A percentile compares a stretch with the other conserved stretches of the same genome.
phyloP scores from a whole-genome alignment of 2,113 vertebrate genomes.

The Oncorhynchus keta region DNA sequence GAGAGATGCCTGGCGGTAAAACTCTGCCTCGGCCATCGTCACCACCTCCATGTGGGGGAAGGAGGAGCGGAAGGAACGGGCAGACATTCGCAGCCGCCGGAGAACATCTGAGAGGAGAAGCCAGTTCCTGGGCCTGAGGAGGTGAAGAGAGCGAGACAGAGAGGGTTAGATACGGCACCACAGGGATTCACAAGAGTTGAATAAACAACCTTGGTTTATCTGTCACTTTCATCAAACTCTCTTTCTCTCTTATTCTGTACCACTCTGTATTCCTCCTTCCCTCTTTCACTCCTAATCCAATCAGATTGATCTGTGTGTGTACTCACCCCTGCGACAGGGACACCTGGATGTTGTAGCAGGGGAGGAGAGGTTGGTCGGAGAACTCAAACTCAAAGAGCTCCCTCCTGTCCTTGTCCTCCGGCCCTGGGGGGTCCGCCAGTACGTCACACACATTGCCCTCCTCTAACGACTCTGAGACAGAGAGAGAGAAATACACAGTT shows the following conservation, averaged over 20 bases:
- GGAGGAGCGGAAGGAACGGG: slow-evolving; percentile 85
- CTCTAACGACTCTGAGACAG: slow-evolving; percentile 79
- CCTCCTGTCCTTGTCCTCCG: slow-evolving; percentile 81
- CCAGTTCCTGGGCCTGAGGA: slow-evolving; percentile 89
- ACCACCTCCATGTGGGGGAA: slow-evolving; percentile 90
- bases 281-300: too few relatives aligned
- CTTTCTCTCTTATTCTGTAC: background rate
- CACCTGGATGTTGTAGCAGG: slow-evolving; percentile 94
- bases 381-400: slow-evolving; percentile 94
- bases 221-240: too few relatives aligned
- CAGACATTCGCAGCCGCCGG: slow-evolving; percentile 86
- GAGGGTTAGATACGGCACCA: background rate
- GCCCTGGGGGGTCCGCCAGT: slow-evolving; percentile 87
- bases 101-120: slow-evolving; percentile 89
- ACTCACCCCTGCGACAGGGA: slow-evolving; percentile 94
- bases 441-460: slow-evolving; percentile 87
- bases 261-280: too few relatives aligned
- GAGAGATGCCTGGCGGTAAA: slow-evolving; percentile 89
- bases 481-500: background rate
- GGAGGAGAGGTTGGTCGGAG: slow-evolving; percentile 86
- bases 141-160: background rate
- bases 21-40: slow-evolving; percentile 88
- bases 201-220: too few relatives aligned
- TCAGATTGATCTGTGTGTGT: background rate
- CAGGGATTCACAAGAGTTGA: background rate